Evolutionary conservation across 2,888 invertebrate species (phyloP).

Genomic region (Chrysolina haemoptera): DNA sequence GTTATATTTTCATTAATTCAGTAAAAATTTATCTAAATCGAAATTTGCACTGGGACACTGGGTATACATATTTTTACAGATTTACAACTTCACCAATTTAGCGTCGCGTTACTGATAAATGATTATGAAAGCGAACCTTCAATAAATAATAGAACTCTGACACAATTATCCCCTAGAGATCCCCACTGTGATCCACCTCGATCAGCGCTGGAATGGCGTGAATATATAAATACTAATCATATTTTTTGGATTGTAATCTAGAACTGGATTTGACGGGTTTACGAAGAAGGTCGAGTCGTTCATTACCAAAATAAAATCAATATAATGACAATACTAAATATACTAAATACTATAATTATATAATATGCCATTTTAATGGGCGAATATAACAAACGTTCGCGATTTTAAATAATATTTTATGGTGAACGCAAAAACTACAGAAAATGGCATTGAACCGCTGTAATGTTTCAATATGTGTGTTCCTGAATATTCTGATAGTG

Average conservation of each 20-base stretch:
- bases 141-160: not conserved
- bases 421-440: not conserved
- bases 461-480: not conserved
- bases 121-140: not conserved
- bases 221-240: constrained; percentile 4
- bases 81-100: not conserved
- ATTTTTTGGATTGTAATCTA: not conserved
- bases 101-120: not conserved
- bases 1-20: too few species aligned
- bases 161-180: constrained; percentile 5
- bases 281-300: not conserved
- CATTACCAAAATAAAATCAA: not conserved
- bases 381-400: not conserved
- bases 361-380: not conserved
- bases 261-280: constrained; percentile 1
- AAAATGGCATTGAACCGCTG: not conserved
- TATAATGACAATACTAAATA: not conserved
- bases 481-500: not conserved
- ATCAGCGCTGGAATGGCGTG: not conserved
- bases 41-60: not conserved
- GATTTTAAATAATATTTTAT: not conserved
- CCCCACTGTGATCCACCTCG: constrained; percentile 7
- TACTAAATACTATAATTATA: not conserved
- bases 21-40: too few species aligned
- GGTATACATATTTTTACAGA: not conserved